These are phyloP conservation scores for Panthera leo DNA, from an alignment of 2,113 vertebrate genomes.

Conservation along the genomic window DNA sequence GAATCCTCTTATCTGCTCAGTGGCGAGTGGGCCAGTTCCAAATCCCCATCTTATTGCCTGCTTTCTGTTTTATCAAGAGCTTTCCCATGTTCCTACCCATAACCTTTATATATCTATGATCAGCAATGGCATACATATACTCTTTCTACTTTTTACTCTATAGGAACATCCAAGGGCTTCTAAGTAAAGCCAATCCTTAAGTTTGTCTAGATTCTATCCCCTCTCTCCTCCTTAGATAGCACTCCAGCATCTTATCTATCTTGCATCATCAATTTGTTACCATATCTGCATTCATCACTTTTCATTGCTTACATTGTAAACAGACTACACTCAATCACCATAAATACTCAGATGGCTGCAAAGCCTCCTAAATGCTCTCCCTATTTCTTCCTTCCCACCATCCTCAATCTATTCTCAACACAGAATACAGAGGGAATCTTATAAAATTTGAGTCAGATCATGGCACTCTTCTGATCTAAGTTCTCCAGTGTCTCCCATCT, in stretches of 20 bases:
- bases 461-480: neutral
- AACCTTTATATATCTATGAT: neutral
- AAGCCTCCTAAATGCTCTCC: neutral
- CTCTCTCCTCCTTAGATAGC: neutral
- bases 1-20: neutral
- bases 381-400: neutral
- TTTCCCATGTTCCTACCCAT: neutral
- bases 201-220: neutral
- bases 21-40: neutral
- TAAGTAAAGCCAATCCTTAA: neutral
- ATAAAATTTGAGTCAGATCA: neutral
- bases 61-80: neutral
- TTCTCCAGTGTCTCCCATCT: neutral
- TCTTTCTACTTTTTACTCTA: neutral
- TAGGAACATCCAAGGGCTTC: neutral
- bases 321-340: neutral
- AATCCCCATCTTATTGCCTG: neutral
- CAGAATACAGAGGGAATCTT: neutral
- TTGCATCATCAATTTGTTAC: neutral
- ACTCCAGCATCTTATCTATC: neutral
- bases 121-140: fast-evolving
- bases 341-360: too few species aligned
- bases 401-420: neutral
- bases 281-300: neutral
- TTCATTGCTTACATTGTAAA: neutral